Percentiles rank a stretch among this genome's conserved stretches.
phyloP scores from a whole-genome alignment of 2,113 vertebrate genomes.

The Callaeas wilsoni region DNA sequence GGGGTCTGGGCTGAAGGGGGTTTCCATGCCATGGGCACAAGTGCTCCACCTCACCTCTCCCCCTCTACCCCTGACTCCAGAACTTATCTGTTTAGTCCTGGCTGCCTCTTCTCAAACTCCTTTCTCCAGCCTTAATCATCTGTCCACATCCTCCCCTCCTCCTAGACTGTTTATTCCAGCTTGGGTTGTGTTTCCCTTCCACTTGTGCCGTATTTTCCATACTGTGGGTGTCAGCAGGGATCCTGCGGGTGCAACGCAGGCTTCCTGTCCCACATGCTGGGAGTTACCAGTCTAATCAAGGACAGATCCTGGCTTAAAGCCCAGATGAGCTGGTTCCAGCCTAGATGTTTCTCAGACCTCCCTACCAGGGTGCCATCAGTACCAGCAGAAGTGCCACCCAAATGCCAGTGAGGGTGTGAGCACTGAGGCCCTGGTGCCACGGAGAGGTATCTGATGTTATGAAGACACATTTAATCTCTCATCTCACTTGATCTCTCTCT shows the following conservation, averaged over 20 bases:
- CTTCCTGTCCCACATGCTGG: not conserved
- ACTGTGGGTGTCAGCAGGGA: not conserved
- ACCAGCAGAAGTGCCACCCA: accelerated
- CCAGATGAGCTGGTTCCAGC: not conserved
- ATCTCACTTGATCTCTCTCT: not conserved
- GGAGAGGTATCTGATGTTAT: not conserved
- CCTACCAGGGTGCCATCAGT: accelerated
- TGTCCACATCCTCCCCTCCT: not conserved
- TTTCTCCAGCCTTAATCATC: not conserved
- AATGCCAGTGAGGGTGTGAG: not conserved
- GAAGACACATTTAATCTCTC: not conserved
- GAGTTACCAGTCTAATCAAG: not conserved
- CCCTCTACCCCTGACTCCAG: not conserved
- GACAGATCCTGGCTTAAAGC: not conserved
- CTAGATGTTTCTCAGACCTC: not conserved
- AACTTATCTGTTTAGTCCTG: not conserved
- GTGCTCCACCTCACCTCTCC: not conserved
- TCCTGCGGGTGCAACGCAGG: not conserved
- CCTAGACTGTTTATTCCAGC: not conserved
- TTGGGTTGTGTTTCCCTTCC: not conserved
- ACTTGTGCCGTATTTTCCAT: not conserved
- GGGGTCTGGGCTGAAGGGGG: not conserved
- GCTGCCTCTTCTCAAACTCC: not conserved
- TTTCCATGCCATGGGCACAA: not conserved
- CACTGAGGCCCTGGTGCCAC: not conserved